These are phyloP conservation scores for Phataginus tetradactyla DNA, from an alignment of 2,797 vertebrate species.

Conservation along the genomic window DNA sequence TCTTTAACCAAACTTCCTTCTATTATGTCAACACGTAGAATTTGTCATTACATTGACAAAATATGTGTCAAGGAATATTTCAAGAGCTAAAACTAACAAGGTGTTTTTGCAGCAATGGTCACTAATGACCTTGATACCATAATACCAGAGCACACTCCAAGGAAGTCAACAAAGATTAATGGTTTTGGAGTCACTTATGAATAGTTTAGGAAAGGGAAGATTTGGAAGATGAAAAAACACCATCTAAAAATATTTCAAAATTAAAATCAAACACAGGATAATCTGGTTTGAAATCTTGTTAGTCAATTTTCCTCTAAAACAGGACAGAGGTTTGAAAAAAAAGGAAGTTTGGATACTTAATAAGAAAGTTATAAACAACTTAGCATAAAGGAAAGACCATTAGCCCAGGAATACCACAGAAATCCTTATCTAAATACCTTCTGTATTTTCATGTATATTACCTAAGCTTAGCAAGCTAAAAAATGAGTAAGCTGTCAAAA, in stretches of 20 bases:
- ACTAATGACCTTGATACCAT: background rate
- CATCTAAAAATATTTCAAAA: constrained; percentile 61
- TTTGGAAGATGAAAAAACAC: constrained; percentile 45
- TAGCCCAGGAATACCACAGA: constrained; percentile 37
- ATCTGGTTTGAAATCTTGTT: constrained; percentile 27
- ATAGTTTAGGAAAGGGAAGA: constrained; percentile 35
- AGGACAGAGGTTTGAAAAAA: constrained; percentile 15
- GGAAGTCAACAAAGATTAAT: constrained; percentile 41
- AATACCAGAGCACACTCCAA: constrained; percentile 32
- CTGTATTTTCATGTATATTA: constrained; percentile 24
- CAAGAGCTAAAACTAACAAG: constrained; percentile 51
- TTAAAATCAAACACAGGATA: constrained; percentile 58
- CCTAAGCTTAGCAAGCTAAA: constrained; percentile 52
- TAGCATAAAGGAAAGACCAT: constrained; percentile 44
- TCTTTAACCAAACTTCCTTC: constrained; percentile 43
- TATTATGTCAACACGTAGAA: background rate
- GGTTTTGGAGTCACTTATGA: background rate
- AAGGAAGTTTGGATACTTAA: background rate
- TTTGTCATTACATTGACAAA: constrained; percentile 25
- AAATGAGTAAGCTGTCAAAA: constrained; percentile 57
- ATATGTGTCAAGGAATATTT: constrained; percentile 42
- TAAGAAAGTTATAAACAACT: constrained; percentile 54
- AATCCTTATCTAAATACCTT: background rate
- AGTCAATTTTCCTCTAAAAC: constrained; percentile 51
- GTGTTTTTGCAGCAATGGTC: constrained; percentile 25